Evolutionary conservation across 2,888 invertebrate species (phyloP).

Genomic region (Stratiomys singularior): DNA sequence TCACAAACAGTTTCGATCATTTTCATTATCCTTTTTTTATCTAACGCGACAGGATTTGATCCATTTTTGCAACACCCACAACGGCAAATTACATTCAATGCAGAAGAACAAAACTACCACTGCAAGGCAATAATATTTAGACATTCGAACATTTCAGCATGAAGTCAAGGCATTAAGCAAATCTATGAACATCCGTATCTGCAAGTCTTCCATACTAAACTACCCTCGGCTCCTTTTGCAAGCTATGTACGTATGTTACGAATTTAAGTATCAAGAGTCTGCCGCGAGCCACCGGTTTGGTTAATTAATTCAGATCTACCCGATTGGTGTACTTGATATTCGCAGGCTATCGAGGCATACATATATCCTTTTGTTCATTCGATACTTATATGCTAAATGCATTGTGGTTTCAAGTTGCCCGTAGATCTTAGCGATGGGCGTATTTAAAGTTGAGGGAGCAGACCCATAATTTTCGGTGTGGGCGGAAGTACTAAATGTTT

Average conservation of each 20-base stretch:
- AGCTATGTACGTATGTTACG: not conserved
- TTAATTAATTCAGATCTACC: slow-evolving; percentile 42
- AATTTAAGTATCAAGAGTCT: not conserved
- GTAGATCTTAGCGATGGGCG: slow-evolving; percentile 8
- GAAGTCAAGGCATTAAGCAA: not conserved
- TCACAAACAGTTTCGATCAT: too few relatives aligned
- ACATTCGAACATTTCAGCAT: not conserved
- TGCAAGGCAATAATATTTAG: slow-evolving; percentile 24
- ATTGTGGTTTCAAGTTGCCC: not conserved
- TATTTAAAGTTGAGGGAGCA: slow-evolving; percentile 27
- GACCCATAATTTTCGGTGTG: slow-evolving; percentile 1
- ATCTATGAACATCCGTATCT: not conserved
- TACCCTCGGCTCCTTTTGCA: not conserved
- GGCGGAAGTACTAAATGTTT: slow-evolving; percentile 43
- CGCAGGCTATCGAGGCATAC: slow-evolving; percentile 2
- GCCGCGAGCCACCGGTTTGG: slow-evolving; percentile 2
- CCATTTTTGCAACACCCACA: not conserved
- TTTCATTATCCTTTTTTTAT: too few relatives aligned
- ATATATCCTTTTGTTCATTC: not conserved
- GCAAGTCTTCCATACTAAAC: not conserved
- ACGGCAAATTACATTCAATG: slow-evolving; percentile 3
- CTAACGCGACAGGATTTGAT: too few relatives aligned
- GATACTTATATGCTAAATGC: not conserved
- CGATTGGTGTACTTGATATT: slow-evolving; percentile 41
- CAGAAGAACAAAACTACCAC: slow-evolving; percentile 13